Evolutionary conservation across 2,113 vertebrate species (phyloP), one percentile per base, ranked within the genome.

Genomic region (Deroptyus accipitrinus): DNA sequence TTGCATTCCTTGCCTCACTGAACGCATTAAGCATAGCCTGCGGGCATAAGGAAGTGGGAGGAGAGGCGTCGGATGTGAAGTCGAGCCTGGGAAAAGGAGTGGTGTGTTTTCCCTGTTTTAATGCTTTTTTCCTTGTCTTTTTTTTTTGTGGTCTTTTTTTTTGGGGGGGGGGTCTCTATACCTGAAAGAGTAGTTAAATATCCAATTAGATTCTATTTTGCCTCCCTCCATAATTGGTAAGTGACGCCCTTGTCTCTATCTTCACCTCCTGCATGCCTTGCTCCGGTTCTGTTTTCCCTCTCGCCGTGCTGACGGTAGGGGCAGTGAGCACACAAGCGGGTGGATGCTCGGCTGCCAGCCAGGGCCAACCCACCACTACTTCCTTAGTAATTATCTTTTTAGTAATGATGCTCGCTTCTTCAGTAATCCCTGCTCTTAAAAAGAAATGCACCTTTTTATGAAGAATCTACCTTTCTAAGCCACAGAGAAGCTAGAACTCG

Each of bases 11-110:
- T 54, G 12, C 17, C 17, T 17, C 64, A 24, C 1, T 24, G n/a
- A 63, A 80, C 17, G 31, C 11, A 35, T 11, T 3, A 5, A 67
- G 35, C 0, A 0, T 10, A 72, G 35, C 16, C 24, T 28, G 28
- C 0, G 0, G 7, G 18, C 0, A 0, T 15, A 81, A 54, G 4
- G 20, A 41, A 10, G 4, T 22, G 27, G 9, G 8, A 83, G 35
- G 4, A 63, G n/a, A 52, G 13, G 8, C 9, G 23, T 31, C 59
- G 12, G 9, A 77, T 19, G 22, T 25, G n/a, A 83, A 69, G 19
- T 52, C 1, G 2, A 79, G 37, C 8, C 30, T 24, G 42, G 11
- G 8, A 87, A 81, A 90, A 83, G 22, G 6, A 74, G 5, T 7
- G 17, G 8, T 37, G 17, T 57, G 13, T 39, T 66, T 70, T 74